Evolutionary conservation across 2,113 vertebrate species (phyloP), one percentile per base, ranked within the genome.

Genomic region (Lathamus discolor): DNA sequence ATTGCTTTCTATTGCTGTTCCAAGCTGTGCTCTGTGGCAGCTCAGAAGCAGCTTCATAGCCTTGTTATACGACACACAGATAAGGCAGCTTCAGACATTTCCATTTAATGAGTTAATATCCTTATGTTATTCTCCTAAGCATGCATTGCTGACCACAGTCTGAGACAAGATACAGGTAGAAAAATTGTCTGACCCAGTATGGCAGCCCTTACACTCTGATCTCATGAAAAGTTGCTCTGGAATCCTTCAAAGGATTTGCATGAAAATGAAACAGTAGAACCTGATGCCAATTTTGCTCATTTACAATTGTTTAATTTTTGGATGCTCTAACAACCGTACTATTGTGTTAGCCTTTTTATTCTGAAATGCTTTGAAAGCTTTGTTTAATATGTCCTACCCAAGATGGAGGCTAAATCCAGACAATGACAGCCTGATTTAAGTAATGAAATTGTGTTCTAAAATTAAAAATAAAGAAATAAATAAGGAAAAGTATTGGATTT

Each of bases 391-490:
- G 11, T 86, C 41, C 57, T 91, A 62, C 69, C 78, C 55, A 76
- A 67, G 11, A 46, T 46, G 77, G 59, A 67, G 13, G 28, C 19
- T 93, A 66, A 73, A 94, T 94, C n/a, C 69, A 80, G 68, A 84
- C 35, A 82, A 72, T 70, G 25, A 52, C 96, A 96, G 39, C 46
- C 31, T 96, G 92, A 87, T 88, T 72, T 35, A 44, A 83, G 48
- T 64, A 95, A 96, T 80, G 12, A 96, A 96, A 95, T 78, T 57
- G 11, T 54, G 52, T 43, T 51, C n/a, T 87, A 59, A 93, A 91
- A 92, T 49, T 70, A 88, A 72, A 73, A 57, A 64, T 66, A 80
- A 80, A 68, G 4, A 13, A 59, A 95, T 61, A 92, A 94, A 96
- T 92, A 89, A 55, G 12, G 17, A 55, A 91, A 96, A 77, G 1